A percentile compares a stretch with the other conserved stretches of the same genome.
Conservation (phyloP, 2,113 vertebrate genomes). For the Abramis brama region DNA sequence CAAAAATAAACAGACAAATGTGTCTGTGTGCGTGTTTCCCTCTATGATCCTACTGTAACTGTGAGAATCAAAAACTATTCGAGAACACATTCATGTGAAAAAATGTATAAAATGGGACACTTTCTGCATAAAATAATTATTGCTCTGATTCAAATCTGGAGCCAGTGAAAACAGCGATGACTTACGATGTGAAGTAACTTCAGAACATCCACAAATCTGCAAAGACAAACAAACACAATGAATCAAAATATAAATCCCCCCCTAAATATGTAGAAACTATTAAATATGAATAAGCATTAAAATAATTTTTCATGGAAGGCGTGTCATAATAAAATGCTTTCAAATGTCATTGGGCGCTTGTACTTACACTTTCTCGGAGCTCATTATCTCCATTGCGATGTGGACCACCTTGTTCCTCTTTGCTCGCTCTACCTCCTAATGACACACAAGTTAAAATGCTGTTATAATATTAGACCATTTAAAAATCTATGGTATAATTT, state of each 20-base stretch:
- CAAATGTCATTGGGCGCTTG: not conserved
- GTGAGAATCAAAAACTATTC: not conserved
- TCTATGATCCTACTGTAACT: constrained; percentile 11
- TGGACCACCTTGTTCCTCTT: constrained; percentile 89
- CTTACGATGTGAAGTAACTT: constrained; percentile 98
- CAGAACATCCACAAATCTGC: constrained; percentile 95
- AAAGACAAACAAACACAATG: constrained; percentile 36
- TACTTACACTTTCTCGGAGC: constrained; percentile 97
- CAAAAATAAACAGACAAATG: constrained; percentile 31
- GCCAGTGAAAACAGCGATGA: constrained; percentile 53
- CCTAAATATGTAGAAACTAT: not conserved
- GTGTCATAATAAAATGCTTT: not conserved
- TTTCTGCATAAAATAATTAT: not conserved
- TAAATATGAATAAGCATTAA: not conserved
- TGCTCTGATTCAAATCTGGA: not conserved
- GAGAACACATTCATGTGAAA: not conserved
- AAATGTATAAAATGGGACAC: not conserved
- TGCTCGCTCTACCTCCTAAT: constrained; percentile 62
- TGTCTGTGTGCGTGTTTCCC: constrained; percentile 18
- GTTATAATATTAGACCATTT: not conserved
- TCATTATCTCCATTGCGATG: constrained; percentile 96
- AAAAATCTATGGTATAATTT: not conserved
- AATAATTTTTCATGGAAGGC: not conserved
- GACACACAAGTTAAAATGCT: constrained; percentile 22
- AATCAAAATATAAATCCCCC: not conserved